Evolutionary conservation across 2,888 invertebrate genomes (phyloP).

Genomic region (Dicycla oo): DNA sequence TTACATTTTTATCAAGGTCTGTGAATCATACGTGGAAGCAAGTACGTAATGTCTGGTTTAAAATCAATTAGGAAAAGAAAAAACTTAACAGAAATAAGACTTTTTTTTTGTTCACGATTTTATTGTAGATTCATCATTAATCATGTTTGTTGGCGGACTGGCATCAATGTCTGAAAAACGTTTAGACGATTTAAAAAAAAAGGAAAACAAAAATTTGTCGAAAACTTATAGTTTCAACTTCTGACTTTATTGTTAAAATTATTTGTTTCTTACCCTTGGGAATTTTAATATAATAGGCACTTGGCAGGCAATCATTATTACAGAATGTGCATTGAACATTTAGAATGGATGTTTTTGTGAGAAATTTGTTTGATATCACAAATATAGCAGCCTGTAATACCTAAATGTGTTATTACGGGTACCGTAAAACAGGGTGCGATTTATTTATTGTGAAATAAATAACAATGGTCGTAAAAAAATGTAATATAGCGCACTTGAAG

Average conservation of each 20-base stretch:
- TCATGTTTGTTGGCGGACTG: not conserved
- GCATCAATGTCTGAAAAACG: not conserved
- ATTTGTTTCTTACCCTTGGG: not conserved
- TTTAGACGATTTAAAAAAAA: not conserved
- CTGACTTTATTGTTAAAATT: not conserved
- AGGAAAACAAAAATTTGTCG: not conserved
- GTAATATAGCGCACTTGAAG: no score
- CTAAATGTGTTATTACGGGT: not conserved
- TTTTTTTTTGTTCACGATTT: not conserved
- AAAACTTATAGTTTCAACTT: not conserved
- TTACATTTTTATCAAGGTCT: conserved; percentile 31
- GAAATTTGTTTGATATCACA: conserved; percentile 8
- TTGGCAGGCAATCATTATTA: not conserved
- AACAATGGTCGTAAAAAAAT: no score
- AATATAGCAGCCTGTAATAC: not conserved
- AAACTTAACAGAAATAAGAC: not conserved
- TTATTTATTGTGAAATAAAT: not conserved
- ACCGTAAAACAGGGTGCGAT: not conserved
- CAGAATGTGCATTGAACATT: conserved; percentile 18
- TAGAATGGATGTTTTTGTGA: conserved; percentile 8
- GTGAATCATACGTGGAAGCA: conserved; percentile 16
- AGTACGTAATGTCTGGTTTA: not conserved
- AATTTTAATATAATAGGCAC: not conserved
- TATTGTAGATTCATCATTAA: not conserved
- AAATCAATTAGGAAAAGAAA: not conserved